Evolutionary conservation across 2,113 vertebrate species (phyloP), one percentile per base, ranked within the genome.

Genomic region (Oophaga pumilio): DNA sequence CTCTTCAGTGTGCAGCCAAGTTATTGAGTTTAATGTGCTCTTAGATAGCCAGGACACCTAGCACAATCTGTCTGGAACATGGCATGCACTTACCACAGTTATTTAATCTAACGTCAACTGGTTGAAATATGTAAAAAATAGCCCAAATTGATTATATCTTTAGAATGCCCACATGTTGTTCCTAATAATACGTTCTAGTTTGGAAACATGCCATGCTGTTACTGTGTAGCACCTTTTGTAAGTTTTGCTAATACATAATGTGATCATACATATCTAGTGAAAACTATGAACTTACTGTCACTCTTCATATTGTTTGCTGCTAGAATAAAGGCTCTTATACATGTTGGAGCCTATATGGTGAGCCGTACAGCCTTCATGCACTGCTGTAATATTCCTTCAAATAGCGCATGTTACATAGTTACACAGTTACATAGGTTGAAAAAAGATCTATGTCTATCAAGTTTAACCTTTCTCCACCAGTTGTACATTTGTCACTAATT

Each of bases 21-120:
- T 82, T 82, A 66, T 50, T 50, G 59, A 82, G 60, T 82, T 49
- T 22, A 64, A 62, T 68, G 60, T 52, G 8, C 43, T 68, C 22
- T 1, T 18, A 52, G 60, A 60, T 50, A 66, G 60, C 52, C 22
- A 79, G n/a, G 24, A 79, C 22, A 76, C 74, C 49, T 52, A 76
- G 49, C 43, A 76, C n/a, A 77, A 77, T 53, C 22, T 77, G 24
- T 14, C 50, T 15, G 13, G 49, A 53, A 24, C 50, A 74, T 50
- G 71, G 8, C 5, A 74, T 12, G 33, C 68, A 71, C 68, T 71
- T 71, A 71, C 10, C 10, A 73, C 24, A 13, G 17, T 43, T 49
- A 73, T 11, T 66, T 24, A 6, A 66, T n/a, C 62, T n/a, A 3
- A 22, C n/a, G 1, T 26, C n/a, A 68, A 26, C 26, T 26, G 3